Base-by-base conservation (phyloP, 2,888 invertebrate genomes). In the Chymomyza caudatula region DNA sequence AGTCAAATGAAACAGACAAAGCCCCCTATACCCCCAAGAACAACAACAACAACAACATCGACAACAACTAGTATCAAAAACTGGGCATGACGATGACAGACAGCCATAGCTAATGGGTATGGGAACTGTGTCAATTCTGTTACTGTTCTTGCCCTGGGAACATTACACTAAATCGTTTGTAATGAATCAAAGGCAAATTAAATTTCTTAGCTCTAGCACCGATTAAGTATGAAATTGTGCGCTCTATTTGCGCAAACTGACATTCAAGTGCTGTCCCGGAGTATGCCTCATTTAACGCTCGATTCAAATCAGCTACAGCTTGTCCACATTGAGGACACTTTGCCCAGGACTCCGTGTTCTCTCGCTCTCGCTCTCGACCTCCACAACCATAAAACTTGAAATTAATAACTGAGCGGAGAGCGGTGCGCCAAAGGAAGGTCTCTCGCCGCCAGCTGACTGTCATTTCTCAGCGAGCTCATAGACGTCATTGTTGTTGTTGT, bases 131-230 rank as follows among this genome's bases (percentile, higher is more conserved):
- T 37, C 43, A 29, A 47, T 19, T 60, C 29, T 54, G 57, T 43
- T 61, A 19, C 65, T 56, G 53, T 42, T 43, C 49, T 51, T 49
- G 60, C 60, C 51, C 63, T 60, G 82, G 74, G 68, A 67, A 87
- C 78, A 77, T 87, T 84, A 77, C 71, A 73, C 70, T 66, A 79
- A 87, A 87, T 87, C 78, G 79, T 69, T 73, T 67, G 83, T 65
- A 82, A 87, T 86, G 87, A 87, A 87, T 86, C 86, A 87, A 73
- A 74, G 65, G 77, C 74, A 84, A 87, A 86, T 87, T 86, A 87
- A 86, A 87, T 87, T 85, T 87, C 74, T 71, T 68, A 73, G 79
- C 74, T 73, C 74, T 73, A 62, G 65, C 71, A 65, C 65, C 84
- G 85, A 85, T 87, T 86, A 85, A 85, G 76, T 74, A 75, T 73